Evolutionary conservation across 2,113 vertebrate genomes (phyloP), one percentile per base, ranked within the genome.

Genomic region (Sarotherodon lohbergeri): DNA sequence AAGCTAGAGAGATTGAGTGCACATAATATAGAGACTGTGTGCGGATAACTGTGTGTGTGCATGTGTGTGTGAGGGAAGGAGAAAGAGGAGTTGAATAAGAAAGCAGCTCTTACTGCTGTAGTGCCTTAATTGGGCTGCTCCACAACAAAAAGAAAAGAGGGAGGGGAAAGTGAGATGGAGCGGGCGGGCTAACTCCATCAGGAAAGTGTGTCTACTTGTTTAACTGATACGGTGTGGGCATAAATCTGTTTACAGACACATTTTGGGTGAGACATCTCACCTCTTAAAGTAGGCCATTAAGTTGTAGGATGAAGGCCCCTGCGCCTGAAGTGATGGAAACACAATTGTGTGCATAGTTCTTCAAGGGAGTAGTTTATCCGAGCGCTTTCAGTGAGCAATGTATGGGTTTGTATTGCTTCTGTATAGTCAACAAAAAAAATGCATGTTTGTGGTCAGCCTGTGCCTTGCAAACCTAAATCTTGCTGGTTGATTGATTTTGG

Each of bases 71-170:
- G 32, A 32, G 71, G 7, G 79, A 9, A 66, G 14, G 63, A 50
- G 34, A 76, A 76, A 71, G 39, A 61, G 8, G 34, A 54, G 48
- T 76, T 82, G 59, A 88, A 87, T 66, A 63, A 78, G 12, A 80
- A 91, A 89, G 57, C 84, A 66, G 84, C 27, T 87, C 27, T 79
- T 61, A 56, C 79, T 83, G 17, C 29, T 86, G 66, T 59, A 78
- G 27, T 46, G 66, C 73, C 29, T 89, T 94, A 92, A 94, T 93
- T 94, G 88, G 90, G 41, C 81, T 71, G 14, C 82, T 89, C 4
- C 36, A 84, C 19, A 83, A 83, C 48, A 84, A 83, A 89, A 80
- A 57, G 5, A 34, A 39, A 36, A 27, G 14, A 41, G 61, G 6
- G 63, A 39, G 6, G 50, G 32, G 17, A 61, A 36, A 52, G 56